Conservation (phyloP, 2,113 vertebrate species). For the Polypterus bichir region DNA sequence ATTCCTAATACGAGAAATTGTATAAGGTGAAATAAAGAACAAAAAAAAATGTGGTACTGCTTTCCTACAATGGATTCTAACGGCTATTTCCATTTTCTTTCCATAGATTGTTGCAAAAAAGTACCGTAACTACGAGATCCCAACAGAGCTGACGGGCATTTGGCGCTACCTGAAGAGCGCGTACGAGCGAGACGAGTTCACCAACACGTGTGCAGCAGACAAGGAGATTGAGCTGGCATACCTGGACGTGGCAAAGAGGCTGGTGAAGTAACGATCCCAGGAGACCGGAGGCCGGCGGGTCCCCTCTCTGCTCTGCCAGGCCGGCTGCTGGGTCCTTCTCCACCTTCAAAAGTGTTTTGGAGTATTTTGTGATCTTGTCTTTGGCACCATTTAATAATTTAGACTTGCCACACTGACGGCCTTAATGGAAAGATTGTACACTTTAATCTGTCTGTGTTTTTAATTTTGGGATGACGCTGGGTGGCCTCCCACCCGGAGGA, state of each 20-base stretch:
- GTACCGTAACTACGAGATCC: conserved; percentile 86
- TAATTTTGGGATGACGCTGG: background rate
- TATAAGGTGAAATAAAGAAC: no score
- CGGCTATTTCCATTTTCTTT: conserved; percentile 6
- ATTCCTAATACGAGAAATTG: no score
- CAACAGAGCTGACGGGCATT: conserved; percentile 68
- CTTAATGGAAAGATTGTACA: background rate
- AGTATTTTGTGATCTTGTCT: background rate
- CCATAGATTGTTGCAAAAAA: conserved; percentile 82
- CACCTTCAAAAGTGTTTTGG: background rate
- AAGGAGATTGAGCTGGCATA: conserved; percentile 84
- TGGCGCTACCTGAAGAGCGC: conserved; percentile 86
- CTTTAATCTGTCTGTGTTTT: background rate
- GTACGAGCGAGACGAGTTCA: conserved; percentile 78
- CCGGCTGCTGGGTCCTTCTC: conserved; percentile 6
- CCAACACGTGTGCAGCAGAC: conserved; percentile 86
- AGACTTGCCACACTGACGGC: background rate
- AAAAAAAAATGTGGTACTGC: no score
- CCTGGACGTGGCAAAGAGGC: conserved; percentile 74
- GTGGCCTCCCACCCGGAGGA: background rate
- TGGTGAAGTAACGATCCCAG: conserved; percentile 50
- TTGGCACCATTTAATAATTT: background rate
- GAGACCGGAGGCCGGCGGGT: background rate
- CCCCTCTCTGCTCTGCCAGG: background rate
- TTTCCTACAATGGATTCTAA: no score